These are phyloP conservation scores for Propithecus deckenii DNA, from an alignment of 2,797 vertebrate species.

Conservation along the genomic window DNA sequence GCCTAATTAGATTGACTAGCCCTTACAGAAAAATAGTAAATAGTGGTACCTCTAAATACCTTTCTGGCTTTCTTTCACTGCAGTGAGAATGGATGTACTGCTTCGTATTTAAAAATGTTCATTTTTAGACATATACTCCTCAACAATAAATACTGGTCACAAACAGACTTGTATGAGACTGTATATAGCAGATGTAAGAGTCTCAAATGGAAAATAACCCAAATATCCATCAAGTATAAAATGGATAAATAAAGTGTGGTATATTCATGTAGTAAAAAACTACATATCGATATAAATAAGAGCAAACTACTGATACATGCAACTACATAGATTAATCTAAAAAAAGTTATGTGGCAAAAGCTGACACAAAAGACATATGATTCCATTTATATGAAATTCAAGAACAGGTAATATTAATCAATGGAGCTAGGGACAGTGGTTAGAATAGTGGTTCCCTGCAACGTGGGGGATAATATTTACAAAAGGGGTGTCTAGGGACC, in stretches of 20 bases:
- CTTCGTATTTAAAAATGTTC: not conserved
- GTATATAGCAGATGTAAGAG: not conserved
- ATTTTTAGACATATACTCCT: not conserved
- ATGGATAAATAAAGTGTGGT: not conserved
- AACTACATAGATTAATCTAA: not conserved
- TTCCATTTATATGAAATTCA: not conserved
- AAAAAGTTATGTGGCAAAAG: not conserved
- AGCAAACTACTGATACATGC: not conserved
- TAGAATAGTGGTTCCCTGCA: not conserved
- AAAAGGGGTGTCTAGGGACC: not conserved
- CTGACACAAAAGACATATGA: not conserved
- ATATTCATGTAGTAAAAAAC: not conserved
- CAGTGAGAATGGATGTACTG: not conserved
- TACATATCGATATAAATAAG: not conserved
- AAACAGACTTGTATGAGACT: not conserved
- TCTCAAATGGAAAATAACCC: not conserved
- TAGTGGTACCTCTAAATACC: not conserved
- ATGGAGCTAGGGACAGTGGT: not conserved
- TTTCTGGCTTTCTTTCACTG: not conserved
- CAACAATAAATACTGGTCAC: not conserved
- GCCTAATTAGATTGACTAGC: not conserved
- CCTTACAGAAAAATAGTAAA: not conserved
- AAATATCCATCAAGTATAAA: not conserved
- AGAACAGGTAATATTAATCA: not conserved
- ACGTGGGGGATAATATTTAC: not conserved